Evolutionary conservation across 2,113 vertebrate species (phyloP), one percentile per base, ranked within the genome.

Genomic region (Mugil cephalus): DNA sequence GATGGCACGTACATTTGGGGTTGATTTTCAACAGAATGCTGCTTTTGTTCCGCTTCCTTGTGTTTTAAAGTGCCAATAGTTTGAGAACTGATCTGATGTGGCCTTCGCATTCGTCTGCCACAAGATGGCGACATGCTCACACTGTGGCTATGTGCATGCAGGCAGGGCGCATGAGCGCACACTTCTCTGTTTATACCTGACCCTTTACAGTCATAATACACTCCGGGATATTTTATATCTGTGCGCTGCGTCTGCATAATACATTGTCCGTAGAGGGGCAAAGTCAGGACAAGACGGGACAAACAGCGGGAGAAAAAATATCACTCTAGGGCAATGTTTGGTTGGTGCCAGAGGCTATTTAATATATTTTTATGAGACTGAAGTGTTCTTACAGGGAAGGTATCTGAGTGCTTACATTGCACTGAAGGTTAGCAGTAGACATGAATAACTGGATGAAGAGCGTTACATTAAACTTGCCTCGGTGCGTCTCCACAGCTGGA

Each of bases 91-190:
- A 21, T 54, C 18, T 42, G 6, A 47, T 2, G 30, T 4, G 7
- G 18, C 5, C 50, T 65, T 62, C 8, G 47, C 55, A 43, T 10
- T 48, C 0, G 21, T 5, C 8, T 0, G n/a, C 90, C 91, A 93
- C 86, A 80, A 90, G 91, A 90, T 90, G 90, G 90, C 81, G 13
- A 79, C 80, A 54, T n/a, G 7, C 13, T 48, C 18, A 68, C 55
- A 54, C 7, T 39, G 39, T 18, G 36, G 12, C 51, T 21, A 14
- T 35, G 40, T 21, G n/a, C n/a, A 14, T 43, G 39, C 42, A 30
- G 9, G 54, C 56, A 67, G 15, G 3, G 14, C 4, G 18, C 35
- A 59, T 19, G 55, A 39, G 30, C 42, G 52, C 30, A 52, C 36
- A 61, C 14, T 39, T 69, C 15, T 39, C 21, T 47, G 50, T 43